Conservation (phyloP, 2,797 vertebrate species). For the Lutjanus campechanus region DNA sequence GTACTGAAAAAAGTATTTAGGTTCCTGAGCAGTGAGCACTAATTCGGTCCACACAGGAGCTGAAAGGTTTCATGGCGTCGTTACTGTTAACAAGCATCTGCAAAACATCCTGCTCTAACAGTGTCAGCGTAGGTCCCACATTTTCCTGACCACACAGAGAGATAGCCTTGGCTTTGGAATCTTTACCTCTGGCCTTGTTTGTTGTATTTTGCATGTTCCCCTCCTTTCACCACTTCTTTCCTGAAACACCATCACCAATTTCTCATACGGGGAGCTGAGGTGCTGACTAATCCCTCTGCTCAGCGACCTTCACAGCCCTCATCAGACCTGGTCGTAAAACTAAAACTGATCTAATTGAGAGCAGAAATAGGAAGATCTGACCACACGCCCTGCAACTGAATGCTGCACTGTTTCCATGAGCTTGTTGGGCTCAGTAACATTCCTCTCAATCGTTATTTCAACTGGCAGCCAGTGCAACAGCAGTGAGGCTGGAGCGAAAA, state of each 20-base stretch:
- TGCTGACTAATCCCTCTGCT: conserved; percentile 41
- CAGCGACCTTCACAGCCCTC: conserved; percentile 58
- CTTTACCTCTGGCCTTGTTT: conserved; percentile 37
- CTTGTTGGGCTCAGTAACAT: conserved; percentile 66
- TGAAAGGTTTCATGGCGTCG: conserved; percentile 33
- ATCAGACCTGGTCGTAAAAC: conserved; percentile 65
- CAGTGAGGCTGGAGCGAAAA: conserved; percentile 60
- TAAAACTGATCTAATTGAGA: conserved; percentile 58
- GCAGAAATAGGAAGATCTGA: conserved; percentile 55
- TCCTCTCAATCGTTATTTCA: conserved; percentile 76
- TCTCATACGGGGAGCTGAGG: conserved; percentile 21
- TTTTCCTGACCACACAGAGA: conserved; percentile 58
- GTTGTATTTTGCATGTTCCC: conserved; percentile 24
- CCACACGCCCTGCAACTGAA: conserved; percentile 54
- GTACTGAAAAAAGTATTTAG: neutral
- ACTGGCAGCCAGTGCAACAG: conserved; percentile 72
- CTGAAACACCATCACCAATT: conserved; percentile 28
- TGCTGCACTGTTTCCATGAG: conserved; percentile 61
- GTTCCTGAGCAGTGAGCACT: neutral
- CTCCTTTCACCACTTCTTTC: conserved; percentile 5
- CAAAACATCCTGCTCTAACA: conserved; percentile 38
- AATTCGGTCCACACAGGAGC: conserved; percentile 41
- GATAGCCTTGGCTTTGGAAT: conserved; percentile 26
- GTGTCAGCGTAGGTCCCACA: conserved; percentile 25
- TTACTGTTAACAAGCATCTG: conserved; percentile 62